Base-by-base conservation (phyloP, 2,888 invertebrate species). In the Abrostola triplasia region DNA sequence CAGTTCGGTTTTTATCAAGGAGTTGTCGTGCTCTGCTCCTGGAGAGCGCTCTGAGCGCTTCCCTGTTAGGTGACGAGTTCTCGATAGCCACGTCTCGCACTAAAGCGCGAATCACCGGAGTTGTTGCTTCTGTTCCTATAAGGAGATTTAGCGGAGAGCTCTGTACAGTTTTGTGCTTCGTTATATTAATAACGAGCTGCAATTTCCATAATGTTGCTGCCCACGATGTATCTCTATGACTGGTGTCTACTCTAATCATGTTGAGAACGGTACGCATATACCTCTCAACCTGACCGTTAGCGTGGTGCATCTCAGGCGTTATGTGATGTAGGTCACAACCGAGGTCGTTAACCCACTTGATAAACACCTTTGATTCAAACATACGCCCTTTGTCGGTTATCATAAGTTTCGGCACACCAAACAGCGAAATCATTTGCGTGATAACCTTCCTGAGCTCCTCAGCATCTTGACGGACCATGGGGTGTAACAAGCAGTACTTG, bases 321-420 rank as follows among this genome's bases (percentile, higher is more conserved):
- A 42, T n/a, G 10, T 24, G 13, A 9, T 49, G 42, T 1, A 42
- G n/a, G 12, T 42, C 42, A 42, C 42, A 42, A n/a, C 42, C 42
- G n/a, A n/a, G n/a, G n/a, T n/a, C n/a, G n/a, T n/a, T 12, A 42
- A n/a, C 4, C 7, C 42, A 5, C n/a, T n/a, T n/a, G 13, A 12
- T 38, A 51, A 6, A 38, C 38, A 76, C 7, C 36, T 51, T 5
- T 10, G 63, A 58, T 54, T 42, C 42, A 6, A 42, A 42, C 42
- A 42, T 42, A n/a, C 42, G 42, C 4, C 42, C 42, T n/a, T n/a
- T n/a, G 7, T 42, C 42, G 5, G n/a, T n/a, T 5, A 42, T n/a
- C 1, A 42, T n/a, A 5, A 42, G n/a, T 79, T 72, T 72, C 0
- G 75, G 76, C 0, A 61, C 48, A 0, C 77, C 77, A 59, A 80